Base-by-base conservation (phyloP, 2,888 invertebrate genomes). In the Clitarchus hookeri region DNA sequence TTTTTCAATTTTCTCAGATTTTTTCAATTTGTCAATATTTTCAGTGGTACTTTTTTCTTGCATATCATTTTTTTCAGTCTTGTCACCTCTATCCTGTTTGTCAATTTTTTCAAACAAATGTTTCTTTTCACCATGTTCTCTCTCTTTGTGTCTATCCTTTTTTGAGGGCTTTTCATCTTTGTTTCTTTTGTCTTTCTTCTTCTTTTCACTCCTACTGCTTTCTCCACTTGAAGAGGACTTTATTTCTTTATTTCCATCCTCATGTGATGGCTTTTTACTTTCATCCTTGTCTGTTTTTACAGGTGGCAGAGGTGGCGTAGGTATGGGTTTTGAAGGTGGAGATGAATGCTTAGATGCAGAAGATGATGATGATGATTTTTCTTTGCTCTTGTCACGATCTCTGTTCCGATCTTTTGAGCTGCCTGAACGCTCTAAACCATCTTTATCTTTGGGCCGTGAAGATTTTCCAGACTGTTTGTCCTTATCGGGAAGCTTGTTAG, bases 61-160 rank as follows among this genome's bases (percentile, higher is more conserved):
- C 77, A 89, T 89, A 86, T 89, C 89, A 65, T 65, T 65, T 65
- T 65, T 65, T 65, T 65, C 65, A 65, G n/a, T 65, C n/a, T 65
- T 65, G 16, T 65, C 65, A 16, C 13, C n/a, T 65, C n/a, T 65
- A 23, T 65, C 65, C 65, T 65, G 65, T 65, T 65, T 65, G 1
- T 65, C 65, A 65, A 23, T n/a, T 65, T 65, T 65, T 65, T 65
- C 65, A 65, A n/a, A 8, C 86, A 89, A 89, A 27, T 91, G 91
- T 84, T 90, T 90, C 88, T 91, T 91, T 80, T 90, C 90, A 53
- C 90, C 89, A 90, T 91, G 88, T 93, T 87, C 93, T 84, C 94
- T 93, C 85, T 94, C 94, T 89, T 93, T 92, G 84, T 94, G 94
- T 90, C 94, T 94, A 85, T 94, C 94, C 90, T 94, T 93, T 89